Evolutionary conservation across 2,888 invertebrate genomes (phyloP).

Genomic region (Pachliopta kotzebuea): DNA sequence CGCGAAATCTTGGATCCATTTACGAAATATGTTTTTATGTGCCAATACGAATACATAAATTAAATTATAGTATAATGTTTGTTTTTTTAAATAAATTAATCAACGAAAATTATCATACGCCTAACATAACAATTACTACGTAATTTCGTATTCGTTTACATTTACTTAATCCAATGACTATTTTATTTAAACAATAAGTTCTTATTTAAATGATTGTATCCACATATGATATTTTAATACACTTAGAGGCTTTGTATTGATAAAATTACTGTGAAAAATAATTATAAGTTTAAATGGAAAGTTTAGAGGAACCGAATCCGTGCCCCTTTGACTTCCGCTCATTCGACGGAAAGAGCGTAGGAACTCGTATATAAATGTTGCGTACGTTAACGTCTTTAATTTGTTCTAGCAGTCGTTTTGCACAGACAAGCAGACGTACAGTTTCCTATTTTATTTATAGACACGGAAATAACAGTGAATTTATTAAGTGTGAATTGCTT

Average conservation of each 20-base stretch:
- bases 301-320: slow-evolving; percentile 19
- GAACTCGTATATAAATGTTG: slow-evolving; percentile 38
- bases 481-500: too few species aligned
- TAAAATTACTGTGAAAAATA: background rate
- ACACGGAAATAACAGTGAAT: too few species aligned
- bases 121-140: slow-evolving; percentile 23
- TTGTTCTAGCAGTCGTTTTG: slow-evolving; percentile 43
- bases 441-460: background rate
- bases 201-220: too few species aligned
- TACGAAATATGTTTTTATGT: slow-evolving; percentile 33
- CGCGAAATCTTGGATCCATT: slow-evolving; percentile 34
- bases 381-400: slow-evolving; percentile 55
- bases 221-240: too few species aligned
- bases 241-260: background rate
- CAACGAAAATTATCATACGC: slow-evolving; percentile 11
- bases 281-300: background rate
- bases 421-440: slow-evolving; percentile 32
- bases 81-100: slow-evolving; percentile 22
- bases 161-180: background rate
- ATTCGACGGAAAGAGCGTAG: slow-evolving; percentile 34
- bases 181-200: too few species aligned
- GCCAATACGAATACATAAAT: slow-evolving; percentile 23
- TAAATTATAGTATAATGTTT: slow-evolving; percentile 20
- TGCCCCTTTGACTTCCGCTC: slow-evolving; percentile 5
- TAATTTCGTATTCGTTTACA: slow-evolving; percentile 1